Evolutionary conservation across 2,113 vertebrate genomes (phyloP), one percentile per base, ranked within the genome.

Genomic region (Macquaria ambigua): DNA sequence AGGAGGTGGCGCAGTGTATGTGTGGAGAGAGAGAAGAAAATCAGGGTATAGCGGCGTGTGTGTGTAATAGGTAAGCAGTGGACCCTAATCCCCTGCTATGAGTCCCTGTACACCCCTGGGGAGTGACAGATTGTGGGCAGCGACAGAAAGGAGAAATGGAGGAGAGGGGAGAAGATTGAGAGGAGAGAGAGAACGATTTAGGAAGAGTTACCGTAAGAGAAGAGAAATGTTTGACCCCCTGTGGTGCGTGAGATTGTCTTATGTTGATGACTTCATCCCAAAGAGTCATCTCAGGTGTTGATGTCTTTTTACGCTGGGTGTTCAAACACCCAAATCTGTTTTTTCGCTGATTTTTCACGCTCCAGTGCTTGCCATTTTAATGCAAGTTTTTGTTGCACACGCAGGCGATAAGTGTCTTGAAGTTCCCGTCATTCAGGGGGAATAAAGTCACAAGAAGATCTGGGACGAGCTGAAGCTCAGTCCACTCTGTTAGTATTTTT

Each of bases 51-150:
- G 48, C 6, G 4, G 74, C 75, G 69, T n/a, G 68, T 46, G 81
- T 84, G 74, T 71, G 71, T 63, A 87, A 81, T 83, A 83, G 68
- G 83, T 88, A 83, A 90, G 81, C 43, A 34, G 56, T 55, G 58
- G 84, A 90, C 73, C 69, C 73, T 74, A 59, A 81, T 82, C 79
- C 82, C 81, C 72, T 73, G 88, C 87, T 87, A 81, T 68, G 81
- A 83, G 71, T 76, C 46, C 61, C 56, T 68, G 69, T 39, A 37
- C 4, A 75, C 75, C 86, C 84, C 73, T 15, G 14, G 79, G 83
- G 83, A 87, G 90, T 66, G 64, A 79, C 79, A 91, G 91, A 93
- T 93, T 91, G 90, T 85, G 78, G 83, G 61, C 79, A 83, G 56
- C 10, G 56, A 75, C 71, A 84, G 85, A 90, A 82, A 88, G 69